phyloP scores from a whole-genome alignment of 1,140 invertebrate species.

The Procambarus virginalis region DNA sequence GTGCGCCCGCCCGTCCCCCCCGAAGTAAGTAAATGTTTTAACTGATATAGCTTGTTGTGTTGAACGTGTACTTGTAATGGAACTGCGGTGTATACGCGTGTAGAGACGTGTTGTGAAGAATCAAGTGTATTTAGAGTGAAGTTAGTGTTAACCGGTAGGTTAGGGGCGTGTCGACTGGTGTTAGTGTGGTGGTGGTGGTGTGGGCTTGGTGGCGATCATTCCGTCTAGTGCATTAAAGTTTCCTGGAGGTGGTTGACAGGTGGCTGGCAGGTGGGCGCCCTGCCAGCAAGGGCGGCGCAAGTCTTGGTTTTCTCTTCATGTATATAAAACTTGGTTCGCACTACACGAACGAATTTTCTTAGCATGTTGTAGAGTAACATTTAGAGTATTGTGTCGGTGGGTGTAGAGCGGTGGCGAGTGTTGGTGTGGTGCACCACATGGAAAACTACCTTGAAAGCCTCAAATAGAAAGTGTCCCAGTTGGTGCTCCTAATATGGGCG shows the following conservation, averaged over 20 bases:
- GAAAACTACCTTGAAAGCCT: not conserved
- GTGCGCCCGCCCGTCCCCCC: not conserved
- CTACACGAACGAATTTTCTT: no score
- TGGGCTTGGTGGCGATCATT: not conserved
- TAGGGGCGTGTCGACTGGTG: constrained; percentile 1
- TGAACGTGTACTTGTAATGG: no score
- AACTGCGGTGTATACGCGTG: no score
- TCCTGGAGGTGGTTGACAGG: not conserved
- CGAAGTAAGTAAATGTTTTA: constrained; percentile 16
- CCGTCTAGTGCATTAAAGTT: constrained; percentile 21
- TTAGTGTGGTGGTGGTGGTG: not conserved
- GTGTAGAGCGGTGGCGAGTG: no score
- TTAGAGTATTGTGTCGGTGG: no score
- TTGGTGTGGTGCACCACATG: no score
- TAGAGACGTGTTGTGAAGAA: not conserved
- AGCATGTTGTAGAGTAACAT: no score
- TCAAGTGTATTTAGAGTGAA: not conserved
- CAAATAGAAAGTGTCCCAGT: not conserved
- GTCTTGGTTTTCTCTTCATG: no score
- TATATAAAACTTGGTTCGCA: no score
- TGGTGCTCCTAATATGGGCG: not conserved
- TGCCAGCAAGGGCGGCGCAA: no score
- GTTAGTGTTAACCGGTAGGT: not conserved
- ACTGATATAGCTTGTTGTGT: not conserved
- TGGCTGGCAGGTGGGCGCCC: constrained; percentile 2